A percentile compares a stretch with the other conserved stretches of the same genome.
Evolutionary conservation across 2,888 invertebrate genomes (phyloP).

Genomic region (Apotomis turbidana): DNA sequence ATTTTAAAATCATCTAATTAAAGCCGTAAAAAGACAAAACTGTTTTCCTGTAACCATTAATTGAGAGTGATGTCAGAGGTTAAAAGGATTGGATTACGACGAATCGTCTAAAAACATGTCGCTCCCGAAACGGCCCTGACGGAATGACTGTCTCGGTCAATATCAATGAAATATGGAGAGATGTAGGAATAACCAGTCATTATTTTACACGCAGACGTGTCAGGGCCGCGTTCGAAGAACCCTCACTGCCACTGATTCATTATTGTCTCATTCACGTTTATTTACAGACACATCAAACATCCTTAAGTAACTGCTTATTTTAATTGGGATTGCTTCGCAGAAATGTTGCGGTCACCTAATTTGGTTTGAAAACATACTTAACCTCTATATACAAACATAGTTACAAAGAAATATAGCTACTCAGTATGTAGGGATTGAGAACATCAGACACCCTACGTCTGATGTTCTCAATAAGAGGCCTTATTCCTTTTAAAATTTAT

Average conservation of each 20-base stretch:
- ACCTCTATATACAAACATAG: no score
- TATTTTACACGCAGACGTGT: slow-evolving; percentile 52
- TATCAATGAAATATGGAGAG: slow-evolving; percentile 31
- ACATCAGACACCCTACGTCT: no score
- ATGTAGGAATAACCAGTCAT: slow-evolving; percentile 10
- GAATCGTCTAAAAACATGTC: neutral
- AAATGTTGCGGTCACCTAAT: slow-evolving; percentile 19
- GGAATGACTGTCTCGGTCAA: slow-evolving; percentile 7
- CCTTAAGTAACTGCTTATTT: slow-evolving; percentile 16
- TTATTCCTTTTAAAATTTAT: no score
- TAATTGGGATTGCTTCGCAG: slow-evolving; percentile 3
- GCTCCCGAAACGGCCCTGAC: slow-evolving; percentile 13
- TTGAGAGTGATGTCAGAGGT: neutral
- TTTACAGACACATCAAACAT: slow-evolving; percentile 23
- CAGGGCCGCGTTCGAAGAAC: slow-evolving; percentile 62
- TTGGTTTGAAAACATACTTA: slow-evolving; percentile 7
- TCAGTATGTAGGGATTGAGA: no score
- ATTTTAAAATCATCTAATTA: neutral
- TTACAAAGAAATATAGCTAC: no score
- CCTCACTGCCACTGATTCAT: slow-evolving; percentile 60
- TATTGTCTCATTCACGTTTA: slow-evolving; percentile 46
- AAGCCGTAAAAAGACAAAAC: neutral
- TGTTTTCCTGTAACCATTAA: neutral
- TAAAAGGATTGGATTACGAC: neutral
- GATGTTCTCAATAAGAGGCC: no score